Evolutionary conservation across 23 tunicate species (phyloP).

Genomic region (Trididemnum nubilum): DNA sequence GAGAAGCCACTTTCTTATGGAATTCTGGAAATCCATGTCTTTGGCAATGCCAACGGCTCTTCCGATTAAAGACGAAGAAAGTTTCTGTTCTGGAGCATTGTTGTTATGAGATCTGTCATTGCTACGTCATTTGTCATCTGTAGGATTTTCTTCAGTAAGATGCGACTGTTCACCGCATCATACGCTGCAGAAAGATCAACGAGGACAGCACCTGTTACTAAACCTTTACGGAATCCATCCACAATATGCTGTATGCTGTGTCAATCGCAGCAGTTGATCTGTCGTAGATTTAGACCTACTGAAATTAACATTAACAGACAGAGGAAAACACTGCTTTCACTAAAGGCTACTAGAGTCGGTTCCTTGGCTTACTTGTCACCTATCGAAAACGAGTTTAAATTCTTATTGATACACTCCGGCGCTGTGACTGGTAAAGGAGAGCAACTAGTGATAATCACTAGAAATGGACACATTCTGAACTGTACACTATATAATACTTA

Average conservation of each 20-base stretch:
- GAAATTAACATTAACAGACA: too few species aligned
- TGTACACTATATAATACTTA: too few species aligned
- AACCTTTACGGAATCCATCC: background rate
- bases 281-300: too few species aligned
- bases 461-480: too few species aligned
- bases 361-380: too few species aligned
- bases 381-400: too few species aligned
- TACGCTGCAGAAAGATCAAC: constrained; percentile 7
- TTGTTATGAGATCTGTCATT: background rate
- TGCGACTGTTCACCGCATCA: background rate
- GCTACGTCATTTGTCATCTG: background rate
- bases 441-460: too few species aligned
- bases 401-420: too few species aligned
- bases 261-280: background rate
- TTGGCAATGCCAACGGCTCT: background rate
- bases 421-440: too few species aligned
- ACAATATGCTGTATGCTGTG: background rate
- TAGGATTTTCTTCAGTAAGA: background rate
- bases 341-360: too few species aligned
- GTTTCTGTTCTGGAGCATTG: background rate
- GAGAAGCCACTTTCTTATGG: background rate
- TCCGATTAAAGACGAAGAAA: background rate
- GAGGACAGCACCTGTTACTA: background rate
- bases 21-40: background rate
- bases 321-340: too few species aligned